Base-by-base conservation (phyloP, 2,888 invertebrate genomes). In the Miltochrista miniata region DNA sequence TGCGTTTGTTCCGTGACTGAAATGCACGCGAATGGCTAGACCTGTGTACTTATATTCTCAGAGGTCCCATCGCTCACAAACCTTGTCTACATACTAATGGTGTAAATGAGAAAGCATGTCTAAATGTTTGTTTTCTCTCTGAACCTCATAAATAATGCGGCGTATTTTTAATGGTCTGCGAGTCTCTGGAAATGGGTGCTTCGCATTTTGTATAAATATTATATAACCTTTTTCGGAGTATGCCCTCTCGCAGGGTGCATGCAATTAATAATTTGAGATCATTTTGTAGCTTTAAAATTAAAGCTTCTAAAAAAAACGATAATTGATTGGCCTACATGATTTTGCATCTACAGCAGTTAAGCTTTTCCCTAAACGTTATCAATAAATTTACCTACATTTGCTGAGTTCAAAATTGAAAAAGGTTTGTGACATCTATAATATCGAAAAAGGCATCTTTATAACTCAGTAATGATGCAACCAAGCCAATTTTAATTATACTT, bases 1-100 rank as follows among this genome's bases (percentile, higher is more conserved):
- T 67, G 64, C 63, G 52, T 64, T 69, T 64, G 68, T 68, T 69
- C 60, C 46, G 64, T 61, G 61, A 54, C 61, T 66, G 47, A 58
- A 56, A 49, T 57, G 56, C 54, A 59, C 58, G 56, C 46, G 48
- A 5, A 55, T 51, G 51, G 56, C 54, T 54, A 53, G 65, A 57
- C 61, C 56, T 54, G 55, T 31, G 8, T 47, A 53, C 49, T 56
- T 47, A 45, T 54, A 55, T 60, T 59, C 59, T 59, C 59, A 50
- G 38, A 64, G 58, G 68, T 55, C 68, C 51, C 43, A 58, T 58
- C 56, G 48, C 44, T 47, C 54, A 45, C 51, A 54, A 45, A 37
- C 42, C 40, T 39, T 41, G 46, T 37, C 40, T 59, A 15, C 49
- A 52, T 31, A 41, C 51, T 51, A 51, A 45, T 51, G 41, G 37